phyloP scores from a whole-genome alignment of 2,113 vertebrate genomes.

The Pygoscelis antarcticus region DNA sequence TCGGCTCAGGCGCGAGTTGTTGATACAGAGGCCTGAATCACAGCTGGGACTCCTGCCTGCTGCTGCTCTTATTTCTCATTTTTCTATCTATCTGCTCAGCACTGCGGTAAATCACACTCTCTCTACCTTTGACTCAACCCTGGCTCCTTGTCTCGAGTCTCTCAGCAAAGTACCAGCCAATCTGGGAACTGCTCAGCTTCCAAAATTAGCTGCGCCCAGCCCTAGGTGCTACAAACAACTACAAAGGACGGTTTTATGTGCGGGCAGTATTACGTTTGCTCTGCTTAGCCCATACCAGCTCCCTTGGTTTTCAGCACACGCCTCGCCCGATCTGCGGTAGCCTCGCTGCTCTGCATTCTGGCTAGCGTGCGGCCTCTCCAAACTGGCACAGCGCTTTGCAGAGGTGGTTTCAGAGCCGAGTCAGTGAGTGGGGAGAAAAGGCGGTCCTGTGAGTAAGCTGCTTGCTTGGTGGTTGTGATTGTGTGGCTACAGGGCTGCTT shows the following conservation, averaged over 20 bases:
- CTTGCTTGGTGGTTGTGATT: too few relatives aligned
- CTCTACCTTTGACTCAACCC: neutral
- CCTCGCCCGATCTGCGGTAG: fast-evolving
- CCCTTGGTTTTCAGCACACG: neutral
- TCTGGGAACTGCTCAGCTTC: neutral
- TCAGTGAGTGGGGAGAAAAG: neutral
- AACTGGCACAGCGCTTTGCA: neutral
- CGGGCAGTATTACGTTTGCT: fast-evolving
- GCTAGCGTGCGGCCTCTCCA: too few relatives aligned
- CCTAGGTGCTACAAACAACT: neutral
- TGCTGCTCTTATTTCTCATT: neutral
- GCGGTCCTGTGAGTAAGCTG: neutral
- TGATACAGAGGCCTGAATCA: neutral
- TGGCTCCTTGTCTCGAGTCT: neutral
- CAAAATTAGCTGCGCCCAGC: neutral
- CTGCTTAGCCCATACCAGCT: neutral
- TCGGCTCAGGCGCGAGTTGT: neutral
- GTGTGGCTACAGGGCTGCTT: neutral
- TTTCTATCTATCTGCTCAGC: neutral
- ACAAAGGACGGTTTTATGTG: neutral
- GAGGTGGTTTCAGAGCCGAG: neutral
- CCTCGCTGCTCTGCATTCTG: neutral
- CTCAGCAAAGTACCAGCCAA: neutral
- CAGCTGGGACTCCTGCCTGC: neutral
- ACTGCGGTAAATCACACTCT: neutral